Evolutionary conservation across 2,797 vertebrate genomes (phyloP).

Genomic region (Trichosurus vulpecula): DNA sequence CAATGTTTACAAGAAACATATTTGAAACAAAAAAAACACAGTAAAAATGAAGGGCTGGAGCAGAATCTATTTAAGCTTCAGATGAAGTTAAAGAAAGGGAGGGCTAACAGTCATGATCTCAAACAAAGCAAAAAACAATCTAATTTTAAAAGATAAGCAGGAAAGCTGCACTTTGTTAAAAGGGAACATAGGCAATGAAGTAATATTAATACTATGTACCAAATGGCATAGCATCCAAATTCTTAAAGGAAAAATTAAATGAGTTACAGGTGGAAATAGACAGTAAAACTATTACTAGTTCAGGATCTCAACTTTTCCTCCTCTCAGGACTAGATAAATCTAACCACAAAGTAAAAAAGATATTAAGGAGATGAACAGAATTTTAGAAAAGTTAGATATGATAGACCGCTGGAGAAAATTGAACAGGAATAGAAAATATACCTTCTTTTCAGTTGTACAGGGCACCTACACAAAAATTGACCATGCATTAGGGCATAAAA

Average conservation of each 20-base stretch:
- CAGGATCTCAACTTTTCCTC: background rate
- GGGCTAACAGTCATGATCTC: background rate
- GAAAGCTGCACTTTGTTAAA: background rate
- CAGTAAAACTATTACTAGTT: background rate
- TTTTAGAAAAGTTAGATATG: background rate
- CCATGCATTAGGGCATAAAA: background rate
- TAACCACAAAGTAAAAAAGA: background rate
- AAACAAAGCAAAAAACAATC: background rate
- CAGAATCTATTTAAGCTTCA: background rate
- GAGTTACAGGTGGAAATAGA: background rate
- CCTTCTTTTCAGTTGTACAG: background rate
- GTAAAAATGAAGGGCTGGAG: background rate
- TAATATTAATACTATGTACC: background rate
- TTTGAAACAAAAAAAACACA: background rate
- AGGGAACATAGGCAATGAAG: background rate
- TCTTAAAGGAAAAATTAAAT: background rate
- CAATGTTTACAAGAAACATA: background rate
- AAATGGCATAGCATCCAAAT: background rate
- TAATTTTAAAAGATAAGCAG: background rate
- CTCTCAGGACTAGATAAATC: background rate
- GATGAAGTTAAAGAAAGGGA: background rate
- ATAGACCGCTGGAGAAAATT: background rate
- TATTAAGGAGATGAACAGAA: background rate
- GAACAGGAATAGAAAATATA: background rate
- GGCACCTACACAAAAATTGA: background rate